These are phyloP conservation scores for Petrolisthes cinctipes DNA, from an alignment of 2,888 invertebrate species.

Conservation along the genomic window DNA sequence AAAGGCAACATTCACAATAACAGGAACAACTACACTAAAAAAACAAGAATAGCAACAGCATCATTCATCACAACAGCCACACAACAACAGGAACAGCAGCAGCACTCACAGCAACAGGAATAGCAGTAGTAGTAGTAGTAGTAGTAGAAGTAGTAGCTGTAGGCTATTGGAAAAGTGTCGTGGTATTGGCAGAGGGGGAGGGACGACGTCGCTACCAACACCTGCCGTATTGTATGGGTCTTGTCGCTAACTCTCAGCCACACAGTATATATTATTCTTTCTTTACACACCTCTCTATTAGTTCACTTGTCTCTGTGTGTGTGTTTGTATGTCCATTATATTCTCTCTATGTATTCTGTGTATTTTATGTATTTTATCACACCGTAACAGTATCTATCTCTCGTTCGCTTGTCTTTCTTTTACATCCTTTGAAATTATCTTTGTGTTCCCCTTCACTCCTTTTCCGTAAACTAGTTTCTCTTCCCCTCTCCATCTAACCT, in stretches of 20 bases:
- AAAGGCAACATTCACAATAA: too few species aligned
- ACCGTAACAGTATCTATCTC: background rate
- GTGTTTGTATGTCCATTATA: too few species aligned
- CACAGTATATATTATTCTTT: background rate
- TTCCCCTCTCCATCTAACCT: too few species aligned
- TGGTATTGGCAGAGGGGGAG: conserved; percentile 22
- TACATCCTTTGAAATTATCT: background rate
- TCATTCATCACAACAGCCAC: too few species aligned
- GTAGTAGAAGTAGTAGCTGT: conserved; percentile 1
- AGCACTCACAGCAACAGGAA: background rate
- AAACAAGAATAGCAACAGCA: too few species aligned
- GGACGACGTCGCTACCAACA: conserved; percentile 6
- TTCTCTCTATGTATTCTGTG: too few species aligned
- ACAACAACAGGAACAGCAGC: background rate
- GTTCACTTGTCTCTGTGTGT: background rate
- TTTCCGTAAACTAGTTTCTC: too few species aligned
- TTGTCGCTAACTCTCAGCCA: background rate
- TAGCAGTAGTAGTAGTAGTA: background rate
- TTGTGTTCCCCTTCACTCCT: too few species aligned
- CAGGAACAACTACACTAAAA: too few species aligned
- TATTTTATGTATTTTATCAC: background rate
- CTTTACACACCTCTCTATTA: background rate
- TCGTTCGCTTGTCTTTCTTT: background rate
- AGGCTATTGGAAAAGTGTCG: conserved; percentile 25
- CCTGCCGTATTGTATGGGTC: background rate